Percentiles rank a stretch among this genome's conserved stretches.
These are phyloP conservation scores for Drosophila subquinaria DNA, from an alignment of 2,888 invertebrate species.

Conservation along the genomic window DNA sequence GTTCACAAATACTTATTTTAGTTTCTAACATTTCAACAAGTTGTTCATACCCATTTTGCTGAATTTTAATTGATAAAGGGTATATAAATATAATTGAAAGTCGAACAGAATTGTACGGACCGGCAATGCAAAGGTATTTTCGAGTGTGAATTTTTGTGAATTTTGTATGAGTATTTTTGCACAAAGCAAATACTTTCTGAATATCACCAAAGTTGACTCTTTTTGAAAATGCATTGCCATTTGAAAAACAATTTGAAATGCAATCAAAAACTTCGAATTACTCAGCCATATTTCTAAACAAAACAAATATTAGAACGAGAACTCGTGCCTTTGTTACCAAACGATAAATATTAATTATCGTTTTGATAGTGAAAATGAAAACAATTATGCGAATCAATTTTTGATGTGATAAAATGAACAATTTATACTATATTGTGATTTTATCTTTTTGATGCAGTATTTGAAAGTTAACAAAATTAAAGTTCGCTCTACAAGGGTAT, in stretches of 20 bases:
- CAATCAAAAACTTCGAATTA: background rate
- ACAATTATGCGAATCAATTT: background rate
- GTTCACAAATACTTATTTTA: background rate
- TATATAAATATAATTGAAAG: slow-evolving; percentile 28
- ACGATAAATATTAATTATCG: slow-evolving; percentile 2
- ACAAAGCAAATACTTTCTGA: slow-evolving; percentile 7
- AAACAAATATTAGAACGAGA: background rate
- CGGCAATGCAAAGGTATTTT: slow-evolving; percentile 11
- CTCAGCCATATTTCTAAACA: slow-evolving; percentile 2
- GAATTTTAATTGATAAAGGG: background rate
- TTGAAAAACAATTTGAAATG: slow-evolving; percentile 7
- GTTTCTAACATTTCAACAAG: background rate
- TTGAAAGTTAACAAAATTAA: background rate
- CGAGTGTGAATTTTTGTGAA: slow-evolving; percentile 13
- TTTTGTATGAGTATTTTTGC: slow-evolving; percentile 8
- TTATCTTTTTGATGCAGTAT: background rate
- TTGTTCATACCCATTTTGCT: background rate
- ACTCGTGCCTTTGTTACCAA: background rate
- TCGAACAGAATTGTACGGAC: slow-evolving; percentile 9
- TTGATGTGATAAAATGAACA: background rate
- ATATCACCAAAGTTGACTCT: background rate
- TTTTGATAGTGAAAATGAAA: background rate
- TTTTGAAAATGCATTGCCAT: slow-evolving; percentile 3
- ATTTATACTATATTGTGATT: background rate
- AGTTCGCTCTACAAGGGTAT: no score